A percentile compares a stretch with the other conserved stretches of the same genome.
phyloP scores from a whole-genome alignment of 1,140 invertebrate genomes.

The Oscheius sp. region DNA sequence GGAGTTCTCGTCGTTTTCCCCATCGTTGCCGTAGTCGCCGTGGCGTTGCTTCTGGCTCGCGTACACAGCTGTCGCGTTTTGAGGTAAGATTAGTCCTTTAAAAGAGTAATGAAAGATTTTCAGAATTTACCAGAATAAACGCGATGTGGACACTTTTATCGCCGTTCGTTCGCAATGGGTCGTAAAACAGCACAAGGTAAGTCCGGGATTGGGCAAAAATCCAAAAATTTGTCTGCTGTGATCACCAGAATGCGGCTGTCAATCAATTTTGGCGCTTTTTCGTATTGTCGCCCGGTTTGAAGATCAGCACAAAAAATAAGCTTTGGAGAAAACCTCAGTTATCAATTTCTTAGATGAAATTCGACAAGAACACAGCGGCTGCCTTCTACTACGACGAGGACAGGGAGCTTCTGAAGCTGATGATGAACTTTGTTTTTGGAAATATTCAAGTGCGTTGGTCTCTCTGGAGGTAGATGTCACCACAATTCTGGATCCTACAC shows the following conservation, averaged over 20 bases:
- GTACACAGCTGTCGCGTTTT: conserved; percentile 14
- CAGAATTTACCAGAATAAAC: conserved; percentile 23
- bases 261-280: too few species aligned
- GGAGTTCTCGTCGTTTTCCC: conserved; percentile 10
- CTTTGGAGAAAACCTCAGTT: neutral
- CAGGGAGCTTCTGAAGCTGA: neutral
- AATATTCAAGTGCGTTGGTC: conserved; percentile 3
- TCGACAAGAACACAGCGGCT: neutral
- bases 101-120: neutral
- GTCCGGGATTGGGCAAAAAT: neutral
- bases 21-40: neutral
- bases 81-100: neutral
- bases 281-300: too few species aligned
- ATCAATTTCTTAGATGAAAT: neutral
- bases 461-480: neutral
- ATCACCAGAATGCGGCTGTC: neutral
- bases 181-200: conserved; percentile 10
- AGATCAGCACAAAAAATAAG: neutral
- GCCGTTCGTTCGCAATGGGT: conserved; percentile 8
- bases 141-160: neutral
- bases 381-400: conserved; percentile 19
- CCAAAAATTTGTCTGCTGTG: neutral
- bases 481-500: neutral
- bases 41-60: neutral
- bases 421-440: conserved; percentile 11